These are phyloP conservation scores for Eupleurogrammus muticus DNA, from an alignment of 2,797 vertebrate species.

Conservation along the genomic window DNA sequence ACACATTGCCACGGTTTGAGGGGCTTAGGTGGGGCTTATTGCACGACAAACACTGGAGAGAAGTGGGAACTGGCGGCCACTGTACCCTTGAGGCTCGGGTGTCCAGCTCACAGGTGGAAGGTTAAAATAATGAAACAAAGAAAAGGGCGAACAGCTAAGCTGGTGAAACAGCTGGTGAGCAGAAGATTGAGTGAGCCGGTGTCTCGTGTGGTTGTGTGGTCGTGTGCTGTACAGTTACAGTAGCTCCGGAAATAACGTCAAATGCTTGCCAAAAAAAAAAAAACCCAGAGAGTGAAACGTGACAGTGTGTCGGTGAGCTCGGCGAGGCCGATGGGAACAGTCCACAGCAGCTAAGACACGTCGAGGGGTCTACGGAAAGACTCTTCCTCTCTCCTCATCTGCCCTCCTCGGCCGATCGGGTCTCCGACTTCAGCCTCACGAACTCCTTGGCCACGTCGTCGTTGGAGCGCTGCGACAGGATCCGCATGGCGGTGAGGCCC, in stretches of 20 bases:
- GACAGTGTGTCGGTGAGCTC: conserved; percentile 37
- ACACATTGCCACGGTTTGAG: conserved; percentile 48
- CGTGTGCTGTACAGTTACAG: conserved; percentile 24
- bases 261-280: conserved; percentile 15
- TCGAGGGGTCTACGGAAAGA: conserved; percentile 27
- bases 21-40: conserved; percentile 50
- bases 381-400: conserved; percentile 81
- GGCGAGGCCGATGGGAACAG: conserved; percentile 27
- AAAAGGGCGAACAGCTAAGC: conserved; percentile 4
- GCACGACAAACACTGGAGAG: conserved; percentile 59
- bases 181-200: conserved; percentile 9
- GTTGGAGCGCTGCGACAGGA: conserved; percentile 96
- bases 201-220: neutral
- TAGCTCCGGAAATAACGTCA: conserved; percentile 11
- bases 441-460: conserved; percentile 98
- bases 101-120: neutral
- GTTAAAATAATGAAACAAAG: neutral
- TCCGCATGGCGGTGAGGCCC: conserved; percentile 93
- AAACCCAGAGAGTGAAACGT: conserved; percentile 15
- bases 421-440: conserved; percentile 95
- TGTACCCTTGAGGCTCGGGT: conserved; percentile 23
- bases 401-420: conserved; percentile 92
- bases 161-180: conserved; percentile 38
- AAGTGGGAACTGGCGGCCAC: conserved; percentile 24
- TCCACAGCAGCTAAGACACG: conserved; percentile 58